A percentile compares a stretch with the other conserved stretches of the same genome.
Evolutionary conservation across 2,113 vertebrate genomes (phyloP).

Genomic region (Centrocercus urophasianus): DNA sequence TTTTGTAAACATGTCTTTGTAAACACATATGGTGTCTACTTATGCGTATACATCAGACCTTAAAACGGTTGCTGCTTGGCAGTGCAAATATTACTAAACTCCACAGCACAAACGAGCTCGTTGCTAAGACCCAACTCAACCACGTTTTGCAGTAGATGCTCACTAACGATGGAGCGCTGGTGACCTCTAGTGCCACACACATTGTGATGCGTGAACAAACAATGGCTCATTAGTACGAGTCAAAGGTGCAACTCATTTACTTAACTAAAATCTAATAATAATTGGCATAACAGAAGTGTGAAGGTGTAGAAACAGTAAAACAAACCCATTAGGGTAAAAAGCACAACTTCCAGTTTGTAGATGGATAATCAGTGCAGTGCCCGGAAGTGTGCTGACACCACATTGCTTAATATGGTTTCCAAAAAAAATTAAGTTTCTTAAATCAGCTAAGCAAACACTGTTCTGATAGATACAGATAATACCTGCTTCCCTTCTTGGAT

Average conservation of each 20-base stretch:
- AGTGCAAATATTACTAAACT: background rate
- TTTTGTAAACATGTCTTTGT: background rate
- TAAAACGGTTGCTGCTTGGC: background rate
- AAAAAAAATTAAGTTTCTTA: background rate
- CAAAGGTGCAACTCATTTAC: rapidly evolving
- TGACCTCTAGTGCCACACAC: conserved; percentile 37
- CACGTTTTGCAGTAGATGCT: rapidly evolving
- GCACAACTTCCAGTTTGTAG: background rate
- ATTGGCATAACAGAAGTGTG: background rate
- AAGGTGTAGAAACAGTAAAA: background rate
- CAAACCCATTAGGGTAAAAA: background rate
- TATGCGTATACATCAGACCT: background rate
- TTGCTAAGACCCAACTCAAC: rapidly evolving
- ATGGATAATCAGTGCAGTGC: no score
- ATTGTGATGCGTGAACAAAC: rapidly evolving
- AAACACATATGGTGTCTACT: background rate
- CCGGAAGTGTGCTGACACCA: background rate
- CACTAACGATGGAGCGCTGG: conserved; percentile 26
- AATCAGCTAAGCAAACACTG: background rate
- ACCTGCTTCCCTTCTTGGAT: background rate
- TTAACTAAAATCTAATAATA: background rate
- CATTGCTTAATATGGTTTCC: background rate
- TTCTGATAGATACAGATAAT: background rate
- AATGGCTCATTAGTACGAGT: rapidly evolving
- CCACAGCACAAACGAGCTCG: background rate